A percentile compares a stretch with the other conserved stretches of the same genome.
These are phyloP conservation scores for Rhea americana DNA, from an alignment of 2,113 vertebrate species.

Conservation along the genomic window DNA sequence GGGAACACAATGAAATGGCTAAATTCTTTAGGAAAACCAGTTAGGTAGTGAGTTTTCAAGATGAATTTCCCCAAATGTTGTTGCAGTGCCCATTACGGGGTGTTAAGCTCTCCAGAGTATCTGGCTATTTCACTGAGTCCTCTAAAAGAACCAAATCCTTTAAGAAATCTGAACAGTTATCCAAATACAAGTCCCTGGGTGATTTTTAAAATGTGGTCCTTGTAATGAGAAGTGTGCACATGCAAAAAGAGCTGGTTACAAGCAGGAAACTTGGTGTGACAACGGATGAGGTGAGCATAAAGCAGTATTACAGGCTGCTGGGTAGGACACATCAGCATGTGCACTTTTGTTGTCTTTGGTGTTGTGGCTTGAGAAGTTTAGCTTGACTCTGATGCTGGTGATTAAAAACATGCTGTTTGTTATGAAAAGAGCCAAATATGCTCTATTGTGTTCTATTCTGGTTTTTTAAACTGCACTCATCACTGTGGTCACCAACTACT, in stretches of 20 bases:
- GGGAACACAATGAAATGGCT: neutral
- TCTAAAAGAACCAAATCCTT: neutral
- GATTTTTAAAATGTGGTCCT: neutral
- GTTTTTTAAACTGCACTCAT: slow-evolving; percentile 1
- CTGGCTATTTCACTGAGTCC: neutral
- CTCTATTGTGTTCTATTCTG: neutral
- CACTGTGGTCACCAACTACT: neutral
- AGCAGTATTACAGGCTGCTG: neutral
- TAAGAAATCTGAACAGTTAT: neutral
- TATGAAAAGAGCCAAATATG: neutral
- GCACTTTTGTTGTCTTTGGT: neutral
- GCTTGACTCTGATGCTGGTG: neutral
- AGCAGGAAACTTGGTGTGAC: neutral
- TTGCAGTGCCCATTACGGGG: neutral
- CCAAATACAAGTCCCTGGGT: neutral
- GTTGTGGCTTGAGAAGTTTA: slow-evolving; percentile 7
- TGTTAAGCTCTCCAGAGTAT: neutral
- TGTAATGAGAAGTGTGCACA: neutral
- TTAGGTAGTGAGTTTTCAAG: neutral
- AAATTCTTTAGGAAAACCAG: neutral
- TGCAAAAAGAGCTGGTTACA: neutral
- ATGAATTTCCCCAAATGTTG: neutral
- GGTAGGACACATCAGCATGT: neutral
- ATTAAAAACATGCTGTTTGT: slow-evolving; percentile 10
- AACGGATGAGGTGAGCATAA: neutral